phyloP scores from a whole-genome alignment of 2,888 invertebrate species.

The Elegia similella region DNA sequence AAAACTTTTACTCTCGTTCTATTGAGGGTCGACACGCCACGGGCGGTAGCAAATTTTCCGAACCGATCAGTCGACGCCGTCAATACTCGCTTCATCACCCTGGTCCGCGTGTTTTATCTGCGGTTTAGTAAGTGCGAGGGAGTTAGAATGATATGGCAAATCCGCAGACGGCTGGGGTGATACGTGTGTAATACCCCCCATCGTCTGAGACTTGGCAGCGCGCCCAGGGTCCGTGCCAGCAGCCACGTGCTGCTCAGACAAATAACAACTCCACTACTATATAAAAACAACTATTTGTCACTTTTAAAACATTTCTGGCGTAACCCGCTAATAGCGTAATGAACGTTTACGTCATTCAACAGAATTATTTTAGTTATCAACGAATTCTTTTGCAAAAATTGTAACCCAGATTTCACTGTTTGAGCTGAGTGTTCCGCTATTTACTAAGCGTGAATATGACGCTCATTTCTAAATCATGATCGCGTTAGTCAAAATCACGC shows the following conservation, averaged over 20 bases:
- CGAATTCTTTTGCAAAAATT: neutral
- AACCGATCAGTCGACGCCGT: slow-evolving; percentile 38
- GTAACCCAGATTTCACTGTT: neutral
- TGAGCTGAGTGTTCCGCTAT: neutral
- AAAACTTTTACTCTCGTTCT: slow-evolving; percentile 45
- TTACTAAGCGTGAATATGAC: neutral
- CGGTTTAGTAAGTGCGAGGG: slow-evolving; percentile 27
- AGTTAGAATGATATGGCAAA: slow-evolving; percentile 26
- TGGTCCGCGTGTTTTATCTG: slow-evolving; percentile 7
- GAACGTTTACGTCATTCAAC: neutral
- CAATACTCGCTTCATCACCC: slow-evolving; percentile 21
- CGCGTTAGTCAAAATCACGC: slow-evolving; percentile 1
- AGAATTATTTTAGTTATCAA: neutral
- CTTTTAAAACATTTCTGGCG: neutral
- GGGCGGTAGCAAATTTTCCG: slow-evolving; percentile 29
- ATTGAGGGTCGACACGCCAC: slow-evolving; percentile 28
- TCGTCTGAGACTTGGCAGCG: slow-evolving; percentile 56
- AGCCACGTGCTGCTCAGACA: slow-evolving; percentile 33
- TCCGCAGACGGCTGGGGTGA: slow-evolving; percentile 26
- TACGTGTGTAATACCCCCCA: slow-evolving; percentile 36
- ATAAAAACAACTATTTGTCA: slow-evolving; percentile 6
- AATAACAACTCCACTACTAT: slow-evolving; percentile 47
- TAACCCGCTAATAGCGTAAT: neutral
- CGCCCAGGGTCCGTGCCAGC: slow-evolving; percentile 52
- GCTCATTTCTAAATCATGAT: neutral